A percentile compares a stretch with the other conserved stretches of the same genome.
phyloP scores from a whole-genome alignment of 2,888 invertebrate species.

The Volucella inanis region DNA sequence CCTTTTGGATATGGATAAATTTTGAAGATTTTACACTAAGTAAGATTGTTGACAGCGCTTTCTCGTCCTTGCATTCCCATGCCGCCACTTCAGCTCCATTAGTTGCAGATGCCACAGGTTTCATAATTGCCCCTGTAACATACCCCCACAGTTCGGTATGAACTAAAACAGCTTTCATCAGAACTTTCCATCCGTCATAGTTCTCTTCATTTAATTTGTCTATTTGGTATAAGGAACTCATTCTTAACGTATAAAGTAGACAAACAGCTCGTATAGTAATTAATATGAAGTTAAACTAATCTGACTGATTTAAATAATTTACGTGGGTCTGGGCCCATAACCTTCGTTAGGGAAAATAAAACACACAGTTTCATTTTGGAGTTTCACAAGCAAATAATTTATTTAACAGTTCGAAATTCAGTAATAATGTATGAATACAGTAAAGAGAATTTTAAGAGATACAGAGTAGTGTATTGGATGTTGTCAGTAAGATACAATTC shows the following conservation, averaged over 20 bases:
- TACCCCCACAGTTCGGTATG: constrained; percentile 7
- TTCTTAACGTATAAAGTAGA: neutral
- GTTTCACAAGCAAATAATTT: constrained; percentile 5
- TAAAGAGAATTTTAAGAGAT: neutral
- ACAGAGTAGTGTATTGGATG: neutral
- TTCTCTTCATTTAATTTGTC: constrained; percentile 19
- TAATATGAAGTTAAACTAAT: too few species aligned
- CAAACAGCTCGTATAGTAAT: neutral
- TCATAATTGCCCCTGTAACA: neutral
- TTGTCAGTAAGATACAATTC: neutral
- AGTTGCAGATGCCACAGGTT: too few species aligned
- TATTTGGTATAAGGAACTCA: constrained; percentile 5
- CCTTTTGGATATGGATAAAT: constrained; percentile 36
- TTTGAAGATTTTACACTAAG: constrained; percentile 52
- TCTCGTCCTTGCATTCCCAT: constrained; percentile 32
- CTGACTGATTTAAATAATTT: too few species aligned
- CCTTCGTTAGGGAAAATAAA: too few species aligned
- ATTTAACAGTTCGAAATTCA: neutral
- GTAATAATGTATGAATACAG: neutral
- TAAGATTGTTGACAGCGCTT: constrained; percentile 43
- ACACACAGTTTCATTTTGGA: neutral
- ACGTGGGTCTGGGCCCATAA: constrained; percentile 10
- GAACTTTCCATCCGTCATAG: constrained; percentile 14
- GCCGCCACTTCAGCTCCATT: neutral
- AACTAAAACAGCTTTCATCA: constrained; percentile 14